Base-by-base conservation (phyloP, 2,888 invertebrate species). In the Xestia sexstrigata region DNA sequence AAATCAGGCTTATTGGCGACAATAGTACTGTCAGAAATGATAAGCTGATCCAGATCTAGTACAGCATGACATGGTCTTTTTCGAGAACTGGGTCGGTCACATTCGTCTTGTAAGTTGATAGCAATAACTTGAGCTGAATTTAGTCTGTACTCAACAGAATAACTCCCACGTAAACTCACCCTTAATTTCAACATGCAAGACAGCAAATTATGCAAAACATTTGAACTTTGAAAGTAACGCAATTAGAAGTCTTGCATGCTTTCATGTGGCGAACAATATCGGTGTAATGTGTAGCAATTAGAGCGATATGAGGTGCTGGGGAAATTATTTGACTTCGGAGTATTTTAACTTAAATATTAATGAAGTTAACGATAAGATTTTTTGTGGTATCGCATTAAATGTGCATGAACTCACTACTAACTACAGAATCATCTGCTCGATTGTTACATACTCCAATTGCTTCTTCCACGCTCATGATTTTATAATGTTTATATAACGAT, bases 201-300 rank as follows among this genome's bases (percentile, higher is more conserved):
- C 76, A 75, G 66, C 52, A 73, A 84, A 77, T 86, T 80, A 85
- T 82, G 80, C 75, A 78, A 70, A 71, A 26, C 72, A 74, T 74
- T 78, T 66, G 47, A 84, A 84, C 82, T 86, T 77, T 66, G 35
- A 58, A 74, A 74, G 75, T 76, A 84, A 74, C 66, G 42, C 35
- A 74, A 85, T 86, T 80, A 86, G 20, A 76, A 74, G 45, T 76
- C 63, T 80, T 65, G 87, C 79, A 78, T 62, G 80, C 55, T 79
- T 49, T 69, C 76, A 49, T 76, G 84, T 45, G 52, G 70, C 11
- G 60, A 5, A 72, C 67, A 58, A 66, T 82, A 85, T 74, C 66
- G 39, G 60, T 67, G 67, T 65, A 73, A 83, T 77, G 30, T 55
- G 62, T 17, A 35, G 55, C 71, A 78, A 86, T 83, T 83, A 82